A percentile compares a stretch with the other conserved stretches of the same genome.
phyloP scores from a whole-genome alignment of 2,797 vertebrate species.

The Chlorospingus flavigularis region DNA sequence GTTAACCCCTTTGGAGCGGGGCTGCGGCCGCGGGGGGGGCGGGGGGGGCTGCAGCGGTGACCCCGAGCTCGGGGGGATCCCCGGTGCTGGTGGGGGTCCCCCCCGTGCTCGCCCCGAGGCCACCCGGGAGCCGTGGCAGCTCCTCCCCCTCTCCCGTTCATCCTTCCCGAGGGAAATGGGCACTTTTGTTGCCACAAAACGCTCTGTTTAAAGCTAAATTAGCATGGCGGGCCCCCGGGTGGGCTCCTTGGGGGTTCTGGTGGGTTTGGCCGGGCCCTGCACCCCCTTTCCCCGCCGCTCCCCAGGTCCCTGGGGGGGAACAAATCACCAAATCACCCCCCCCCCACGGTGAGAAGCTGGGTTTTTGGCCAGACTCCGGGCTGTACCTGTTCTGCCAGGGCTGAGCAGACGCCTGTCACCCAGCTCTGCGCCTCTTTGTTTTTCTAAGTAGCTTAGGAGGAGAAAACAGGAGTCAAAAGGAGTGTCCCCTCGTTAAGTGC shows the following conservation, averaged over 20 bases:
- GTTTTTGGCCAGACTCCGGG: background rate
- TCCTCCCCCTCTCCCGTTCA: accelerated
- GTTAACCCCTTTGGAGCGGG: background rate
- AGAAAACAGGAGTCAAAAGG: conserved; percentile 33
- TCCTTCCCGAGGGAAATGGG: background rate
- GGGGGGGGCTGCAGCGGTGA: background rate
- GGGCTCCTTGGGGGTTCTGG: background rate
- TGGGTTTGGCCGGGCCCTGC: background rate
- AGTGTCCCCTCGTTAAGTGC: background rate
- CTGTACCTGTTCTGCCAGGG: conserved; percentile 47
- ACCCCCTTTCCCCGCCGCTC: background rate
- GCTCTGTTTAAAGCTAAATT: background rate
- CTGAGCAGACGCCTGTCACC: conserved; percentile 13
- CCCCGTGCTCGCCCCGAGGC: background rate
- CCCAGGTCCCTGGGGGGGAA: background rate
- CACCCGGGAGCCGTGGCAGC: background rate
- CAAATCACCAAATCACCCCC: background rate
- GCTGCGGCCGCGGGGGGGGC: background rate
- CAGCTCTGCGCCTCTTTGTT: conserved; percentile 44
- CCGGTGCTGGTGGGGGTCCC: background rate
- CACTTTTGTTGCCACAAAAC: background rate
- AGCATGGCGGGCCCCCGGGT: background rate
- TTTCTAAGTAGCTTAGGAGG: conserved; percentile 28
- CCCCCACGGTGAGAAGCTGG: background rate
- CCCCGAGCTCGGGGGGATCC: background rate